These are phyloP conservation scores for Scortum barcoo DNA, from an alignment of 2,113 vertebrate species.

Conservation along the genomic window DNA sequence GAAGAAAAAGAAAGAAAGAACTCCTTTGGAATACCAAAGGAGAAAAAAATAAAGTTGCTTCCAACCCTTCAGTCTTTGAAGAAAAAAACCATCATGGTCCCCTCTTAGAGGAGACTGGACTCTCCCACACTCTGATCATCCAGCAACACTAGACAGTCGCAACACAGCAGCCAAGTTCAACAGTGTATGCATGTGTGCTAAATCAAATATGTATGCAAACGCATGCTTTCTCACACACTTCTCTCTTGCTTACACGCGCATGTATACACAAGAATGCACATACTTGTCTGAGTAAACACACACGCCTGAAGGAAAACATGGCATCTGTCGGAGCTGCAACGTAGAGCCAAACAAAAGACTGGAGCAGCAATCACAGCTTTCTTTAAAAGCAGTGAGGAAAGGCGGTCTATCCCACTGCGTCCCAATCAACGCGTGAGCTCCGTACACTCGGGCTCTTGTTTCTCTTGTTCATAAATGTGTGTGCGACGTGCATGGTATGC, in stretches of 20 bases:
- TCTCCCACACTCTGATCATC: slow-evolving; percentile 37
- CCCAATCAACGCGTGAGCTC: not conserved
- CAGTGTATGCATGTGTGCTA: slow-evolving; percentile 26
- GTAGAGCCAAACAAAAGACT: slow-evolving; percentile 59
- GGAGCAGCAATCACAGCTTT: slow-evolving; percentile 9
- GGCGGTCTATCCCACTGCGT: not conserved
- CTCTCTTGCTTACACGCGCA: not conserved
- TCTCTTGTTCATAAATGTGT: not conserved
- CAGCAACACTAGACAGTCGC: not conserved
- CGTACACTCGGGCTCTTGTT: slow-evolving; percentile 17
- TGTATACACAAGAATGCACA: slow-evolving; percentile 21
- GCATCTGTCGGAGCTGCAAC: slow-evolving; percentile 18
- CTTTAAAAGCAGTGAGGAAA: slow-evolving; percentile 41
- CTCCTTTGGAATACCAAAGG: not conserved
- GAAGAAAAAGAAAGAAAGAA: not conserved
- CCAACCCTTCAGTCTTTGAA: slow-evolving; percentile 32
- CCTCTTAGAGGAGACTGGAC: slow-evolving; percentile 20
- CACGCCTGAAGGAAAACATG: slow-evolving; percentile 37
- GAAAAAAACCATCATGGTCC: not conserved
- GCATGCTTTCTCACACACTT: slow-evolving; percentile 32
- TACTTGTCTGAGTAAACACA: slow-evolving; percentile 28
- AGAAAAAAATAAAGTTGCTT: not conserved
- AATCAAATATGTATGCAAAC: slow-evolving; percentile 37
- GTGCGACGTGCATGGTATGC: slow-evolving; percentile 28
- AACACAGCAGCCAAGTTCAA: slow-evolving; percentile 55